Evolutionary conservation across 2,797 vertebrate species (phyloP).

Genomic region (Brotula barbata): DNA sequence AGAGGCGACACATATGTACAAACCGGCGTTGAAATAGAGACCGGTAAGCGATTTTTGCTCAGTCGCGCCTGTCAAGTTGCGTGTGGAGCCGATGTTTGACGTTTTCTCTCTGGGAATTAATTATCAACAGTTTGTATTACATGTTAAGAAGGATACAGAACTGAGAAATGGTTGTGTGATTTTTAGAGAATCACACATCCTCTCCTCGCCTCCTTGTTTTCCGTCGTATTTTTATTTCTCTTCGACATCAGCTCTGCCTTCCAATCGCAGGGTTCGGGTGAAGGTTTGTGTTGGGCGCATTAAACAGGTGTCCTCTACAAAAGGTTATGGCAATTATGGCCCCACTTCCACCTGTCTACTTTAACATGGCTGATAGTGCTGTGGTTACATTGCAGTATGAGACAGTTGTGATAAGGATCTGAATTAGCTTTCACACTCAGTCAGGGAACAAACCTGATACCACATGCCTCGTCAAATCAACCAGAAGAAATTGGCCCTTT

Average conservation of each 20-base stretch:
- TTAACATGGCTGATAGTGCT: conserved; percentile 63
- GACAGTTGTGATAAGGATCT: conserved; percentile 80
- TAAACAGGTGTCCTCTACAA: conserved; percentile 69
- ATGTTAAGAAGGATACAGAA: no score
- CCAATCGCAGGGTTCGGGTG: background rate
- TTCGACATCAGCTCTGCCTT: conserved; percentile 9
- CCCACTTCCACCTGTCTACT: conserved; percentile 69
- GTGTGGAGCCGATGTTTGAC: no score
- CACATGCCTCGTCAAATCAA: conserved; percentile 71
- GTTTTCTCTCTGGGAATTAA: no score
- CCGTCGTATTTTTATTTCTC: conserved; percentile 23
- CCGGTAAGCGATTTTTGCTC: no score
- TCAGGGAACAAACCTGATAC: conserved; percentile 71
- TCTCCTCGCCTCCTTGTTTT: background rate
- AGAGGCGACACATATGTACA: no score
- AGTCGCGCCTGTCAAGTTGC: no score
- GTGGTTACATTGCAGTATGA: conserved; percentile 63
- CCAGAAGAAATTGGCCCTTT: conserved; percentile 70
- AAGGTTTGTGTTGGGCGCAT: conserved; percentile 15
- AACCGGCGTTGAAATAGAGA: no score
- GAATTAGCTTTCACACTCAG: conserved; percentile 77
- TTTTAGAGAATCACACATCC: background rate
- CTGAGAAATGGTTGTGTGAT: no score
- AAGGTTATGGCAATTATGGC: conserved; percentile 71
- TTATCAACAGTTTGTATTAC: no score